Conservation (phyloP, 1,140 invertebrate genomes). For the Caenorhabditis brenneri region DNA sequence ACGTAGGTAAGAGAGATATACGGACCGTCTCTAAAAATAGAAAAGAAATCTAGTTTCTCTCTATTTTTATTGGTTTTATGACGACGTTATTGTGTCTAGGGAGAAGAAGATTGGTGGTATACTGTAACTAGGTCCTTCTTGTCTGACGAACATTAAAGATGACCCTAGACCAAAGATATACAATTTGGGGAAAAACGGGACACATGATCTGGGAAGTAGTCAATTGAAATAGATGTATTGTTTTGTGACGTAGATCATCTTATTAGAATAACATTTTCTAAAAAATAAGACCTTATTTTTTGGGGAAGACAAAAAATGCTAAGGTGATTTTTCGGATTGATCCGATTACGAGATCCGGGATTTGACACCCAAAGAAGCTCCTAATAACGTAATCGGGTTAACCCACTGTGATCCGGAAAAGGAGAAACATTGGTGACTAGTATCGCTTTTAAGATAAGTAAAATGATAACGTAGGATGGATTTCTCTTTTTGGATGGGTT, state of each 20-base stretch:
- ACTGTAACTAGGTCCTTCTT: not conserved
- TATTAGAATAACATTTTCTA: not conserved
- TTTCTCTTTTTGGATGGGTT: not conserved
- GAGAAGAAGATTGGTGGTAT: not conserved
- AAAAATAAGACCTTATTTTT: not conserved
- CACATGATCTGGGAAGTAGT: not conserved
- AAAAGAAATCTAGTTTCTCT: not conserved
- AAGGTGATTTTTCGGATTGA: not conserved
- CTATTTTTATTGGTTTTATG: slow-evolving; percentile 27
- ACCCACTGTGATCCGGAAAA: not conserved
- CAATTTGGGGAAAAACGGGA: not conserved
- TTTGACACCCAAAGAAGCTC: not conserved
- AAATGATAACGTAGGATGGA: not conserved
- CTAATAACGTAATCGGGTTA: not conserved
- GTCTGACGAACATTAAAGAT: not conserved
- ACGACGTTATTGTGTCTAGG: not conserved
- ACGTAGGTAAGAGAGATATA: not conserved
- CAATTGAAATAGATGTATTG: too few species aligned
- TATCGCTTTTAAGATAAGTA: not conserved
- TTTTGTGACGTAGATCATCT: not conserved
- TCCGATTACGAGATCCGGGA: not conserved
- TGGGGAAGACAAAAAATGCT: not conserved
- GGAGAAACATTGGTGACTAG: not conserved
- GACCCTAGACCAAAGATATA: not conserved
- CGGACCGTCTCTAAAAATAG: slow-evolving; percentile 33